Percentiles rank a stretch among this genome's conserved stretches.
phyloP scores from a whole-genome alignment of 2,888 invertebrate genomes.

The Sarcophaga subvicina region DNA sequence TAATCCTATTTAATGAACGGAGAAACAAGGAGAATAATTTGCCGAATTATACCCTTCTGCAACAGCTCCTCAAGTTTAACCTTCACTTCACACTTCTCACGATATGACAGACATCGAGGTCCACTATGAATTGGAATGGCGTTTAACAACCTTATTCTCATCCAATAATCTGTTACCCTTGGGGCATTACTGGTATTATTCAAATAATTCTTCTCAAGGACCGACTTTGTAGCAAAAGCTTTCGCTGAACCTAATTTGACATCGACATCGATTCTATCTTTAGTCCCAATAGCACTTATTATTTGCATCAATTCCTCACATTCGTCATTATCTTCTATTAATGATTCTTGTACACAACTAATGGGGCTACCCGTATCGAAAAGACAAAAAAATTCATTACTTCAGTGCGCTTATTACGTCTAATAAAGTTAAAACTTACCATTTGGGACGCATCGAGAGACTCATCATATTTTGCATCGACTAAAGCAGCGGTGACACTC shows the following conservation, averaged over 20 bases:
- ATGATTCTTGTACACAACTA: no score
- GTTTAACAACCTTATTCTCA: no score
- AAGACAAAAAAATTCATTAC: no score
- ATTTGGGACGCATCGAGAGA: not conserved
- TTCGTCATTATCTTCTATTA: not conserved
- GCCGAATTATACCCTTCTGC: constrained; percentile 16
- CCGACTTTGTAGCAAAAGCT: not conserved
- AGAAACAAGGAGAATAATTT: accelerated
- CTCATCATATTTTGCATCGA: not conserved
- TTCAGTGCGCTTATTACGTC: no score
- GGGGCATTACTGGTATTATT: not conserved
- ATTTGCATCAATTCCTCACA: constrained; percentile 7
- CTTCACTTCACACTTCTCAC: not conserved
- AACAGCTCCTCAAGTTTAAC: constrained; percentile 23
- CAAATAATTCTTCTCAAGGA: not conserved
- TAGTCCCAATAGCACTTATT: not conserved
- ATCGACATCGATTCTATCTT: not conserved
- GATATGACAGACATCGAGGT: constrained; percentile 27
- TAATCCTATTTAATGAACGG: no score
- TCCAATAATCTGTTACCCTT: constrained; percentile 15
- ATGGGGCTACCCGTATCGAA: no score
- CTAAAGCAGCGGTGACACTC: no score
- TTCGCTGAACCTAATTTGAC: constrained; percentile 1
- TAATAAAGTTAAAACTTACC: constrained; percentile 24
- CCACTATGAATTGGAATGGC: constrained; percentile 4